Percentiles rank a stretch among this genome's conserved stretches.
Evolutionary conservation across 1,140 invertebrate species (phyloP).

Genomic region (Pristionchus pacificus): DNA sequence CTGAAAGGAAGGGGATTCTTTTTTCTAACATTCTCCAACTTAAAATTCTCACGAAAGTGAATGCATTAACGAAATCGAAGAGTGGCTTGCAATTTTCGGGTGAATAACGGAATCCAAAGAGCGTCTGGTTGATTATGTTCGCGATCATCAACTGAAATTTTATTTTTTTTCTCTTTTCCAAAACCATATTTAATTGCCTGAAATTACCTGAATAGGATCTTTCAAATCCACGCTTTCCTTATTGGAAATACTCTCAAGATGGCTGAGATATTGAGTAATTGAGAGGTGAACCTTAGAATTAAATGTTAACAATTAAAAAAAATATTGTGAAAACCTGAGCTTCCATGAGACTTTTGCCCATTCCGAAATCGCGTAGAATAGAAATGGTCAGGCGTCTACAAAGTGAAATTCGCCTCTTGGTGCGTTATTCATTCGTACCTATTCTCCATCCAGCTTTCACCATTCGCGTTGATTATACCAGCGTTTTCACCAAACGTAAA

Average conservation of each 20-base stretch:
- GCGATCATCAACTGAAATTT: slow-evolving; percentile 6
- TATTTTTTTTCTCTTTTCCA: no score
- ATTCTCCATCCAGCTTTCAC: no score
- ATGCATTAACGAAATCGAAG: neutral
- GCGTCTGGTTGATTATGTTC: slow-evolving; percentile 17
- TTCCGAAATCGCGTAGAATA: no score
- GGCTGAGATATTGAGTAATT: neutral
- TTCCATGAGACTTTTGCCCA: neutral
- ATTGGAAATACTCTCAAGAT: neutral
- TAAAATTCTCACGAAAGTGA: no score
- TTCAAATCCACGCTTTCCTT: neutral
- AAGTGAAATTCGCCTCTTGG: no score
- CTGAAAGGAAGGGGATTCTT: no score
- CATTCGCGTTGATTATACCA: slow-evolving; percentile 1
- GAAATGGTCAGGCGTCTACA: no score
- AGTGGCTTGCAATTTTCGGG: slow-evolving; percentile 7
- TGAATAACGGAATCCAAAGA: slow-evolving; percentile 2
- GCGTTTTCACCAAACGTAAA: slow-evolving; percentile 9
- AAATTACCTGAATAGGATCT: slow-evolving; percentile 4
- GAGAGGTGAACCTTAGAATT: slow-evolving; percentile 10
- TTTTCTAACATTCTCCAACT: no score
- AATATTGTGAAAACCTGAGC: slow-evolving; percentile 1
- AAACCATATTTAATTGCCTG: no score
- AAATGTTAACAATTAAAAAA: slow-evolving; percentile 1
- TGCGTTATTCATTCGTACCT: no score